Evolutionary conservation across 1,140 invertebrate genomes (phyloP), one percentile per base, ranked within the genome.

Genomic region (Solenopsis fugax): DNA sequence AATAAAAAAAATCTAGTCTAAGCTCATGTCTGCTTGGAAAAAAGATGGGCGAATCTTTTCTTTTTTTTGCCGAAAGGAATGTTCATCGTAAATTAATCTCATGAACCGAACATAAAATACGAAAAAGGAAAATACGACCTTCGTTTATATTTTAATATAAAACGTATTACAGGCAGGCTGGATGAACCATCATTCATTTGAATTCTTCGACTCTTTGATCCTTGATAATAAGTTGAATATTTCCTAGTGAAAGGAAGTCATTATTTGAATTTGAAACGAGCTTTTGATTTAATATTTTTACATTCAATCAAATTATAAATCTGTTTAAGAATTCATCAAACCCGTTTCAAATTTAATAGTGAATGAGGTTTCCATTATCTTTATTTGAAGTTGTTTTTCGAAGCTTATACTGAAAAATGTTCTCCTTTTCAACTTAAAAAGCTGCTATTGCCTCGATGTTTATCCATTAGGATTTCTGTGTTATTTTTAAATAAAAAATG

Each of bases 1-100:
- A 84, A 84, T 84, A 60, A 84, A 69, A 82, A 37, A 73, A 37
- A 24, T 73, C 54, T 58, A 13, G 29, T 60, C 80, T 60, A 60
- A 71, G 41, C 29, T 80, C 62, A 16, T 34, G 1, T 50, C 41
- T 45, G 37, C 9, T n/a, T 45, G 54, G n/a, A 37, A 84, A 71
- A 58, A 75, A 48, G 9, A 64, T 16, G 18, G 21, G 45, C 9
- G 1, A 82, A 34, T 82, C 9, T 82, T 52, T 48, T 58, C n/a
- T 71, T 48, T 58, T 29, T 41, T 41, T 41, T 72, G 29, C 13
- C 29, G 41, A 58, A 13, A 72, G 18, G 12, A 45, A 48, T 13
- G 45, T 4, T 34, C 13, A 12, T 13, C 48, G 29, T 12, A 34
- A 54, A 50, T 37, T 52, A 65, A 41, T 34, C 7, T n/a, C 24